These are phyloP conservation scores for Balaeniceps rex DNA, from an alignment of 2,113 vertebrate genomes.

Conservation along the genomic window DNA sequence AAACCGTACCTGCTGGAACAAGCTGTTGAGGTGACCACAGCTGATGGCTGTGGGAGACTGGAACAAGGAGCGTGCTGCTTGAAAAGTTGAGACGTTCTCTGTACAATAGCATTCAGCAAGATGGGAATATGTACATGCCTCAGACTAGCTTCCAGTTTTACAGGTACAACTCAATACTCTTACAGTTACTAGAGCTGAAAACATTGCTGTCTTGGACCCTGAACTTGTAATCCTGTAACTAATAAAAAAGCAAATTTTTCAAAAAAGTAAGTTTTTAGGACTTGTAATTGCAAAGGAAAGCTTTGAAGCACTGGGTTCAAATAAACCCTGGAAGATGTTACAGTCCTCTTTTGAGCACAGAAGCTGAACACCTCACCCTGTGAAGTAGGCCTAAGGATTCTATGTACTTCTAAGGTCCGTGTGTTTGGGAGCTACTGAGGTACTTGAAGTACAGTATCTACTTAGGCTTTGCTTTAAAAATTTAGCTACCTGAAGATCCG, in stretches of 20 bases:
- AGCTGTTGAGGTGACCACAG: neutral
- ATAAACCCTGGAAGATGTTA: neutral
- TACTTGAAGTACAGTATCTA: neutral
- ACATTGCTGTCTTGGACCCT: neutral
- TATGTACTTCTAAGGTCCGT: rapidly evolving
- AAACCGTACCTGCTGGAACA: neutral
- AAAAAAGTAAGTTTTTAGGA: neutral
- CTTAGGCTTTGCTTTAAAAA: neutral
- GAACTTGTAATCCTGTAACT: neutral
- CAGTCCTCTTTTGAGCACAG: neutral
- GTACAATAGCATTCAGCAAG: neutral
- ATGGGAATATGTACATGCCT: neutral
- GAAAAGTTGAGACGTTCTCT: neutral
- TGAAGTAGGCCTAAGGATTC: neutral
- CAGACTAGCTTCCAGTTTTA: neutral
- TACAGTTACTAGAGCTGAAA: neutral
- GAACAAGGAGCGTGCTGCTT: neutral
- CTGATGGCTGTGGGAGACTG: neutral
- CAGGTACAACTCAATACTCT: neutral
- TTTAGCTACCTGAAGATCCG: neutral
- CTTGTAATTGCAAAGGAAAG: neutral
- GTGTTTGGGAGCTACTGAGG: neutral
- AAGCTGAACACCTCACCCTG: neutral
- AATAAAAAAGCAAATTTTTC: rapidly evolving
- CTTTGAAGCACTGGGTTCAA: neutral